Evolutionary conservation across 2,888 invertebrate species (phyloP).

Genomic region (Nycteola revayana): DNA sequence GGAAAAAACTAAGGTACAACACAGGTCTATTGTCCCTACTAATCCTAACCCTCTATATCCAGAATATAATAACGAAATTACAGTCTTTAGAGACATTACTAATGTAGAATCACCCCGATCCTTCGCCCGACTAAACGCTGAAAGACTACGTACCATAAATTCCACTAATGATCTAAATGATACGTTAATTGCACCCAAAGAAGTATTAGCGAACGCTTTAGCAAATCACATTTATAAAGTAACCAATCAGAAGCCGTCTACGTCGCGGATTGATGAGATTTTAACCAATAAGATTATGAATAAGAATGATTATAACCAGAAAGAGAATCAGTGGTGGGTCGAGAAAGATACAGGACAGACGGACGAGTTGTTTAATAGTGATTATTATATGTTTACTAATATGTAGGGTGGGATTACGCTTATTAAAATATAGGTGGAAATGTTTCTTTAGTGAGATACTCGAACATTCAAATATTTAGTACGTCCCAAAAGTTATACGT

Average conservation of each 20-base stretch:
- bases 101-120: slow-evolving; percentile 64
- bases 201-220: slow-evolving; percentile 68
- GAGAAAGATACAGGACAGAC: slow-evolving; percentile 53
- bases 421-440: slow-evolving; percentile 11
- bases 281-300: slow-evolving; percentile 70
- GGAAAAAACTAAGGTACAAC: slow-evolving; percentile 79
- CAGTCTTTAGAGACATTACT: slow-evolving; percentile 59
- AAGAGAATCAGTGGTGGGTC: slow-evolving; percentile 70
- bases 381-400: slow-evolving; percentile 63
- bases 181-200: slow-evolving; percentile 70
- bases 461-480: no score
- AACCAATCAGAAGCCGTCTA: slow-evolving; percentile 77
- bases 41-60: slow-evolving; percentile 55
- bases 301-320: slow-evolving; percentile 39
- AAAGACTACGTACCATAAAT: slow-evolving; percentile 63
- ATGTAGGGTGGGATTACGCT: slow-evolving; percentile 35
- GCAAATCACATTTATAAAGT: slow-evolving; percentile 78
- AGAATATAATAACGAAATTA: slow-evolving; percentile 28
- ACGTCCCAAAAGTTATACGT: no score
- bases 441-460: no score
- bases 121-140: slow-evolving; percentile 72
- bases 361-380: slow-evolving; percentile 55
- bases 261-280: slow-evolving; percentile 71
- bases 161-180: slow-evolving; percentile 58
- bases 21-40: slow-evolving; percentile 73